These are phyloP conservation scores for Diarsia brunnea DNA, from an alignment of 2,888 invertebrate species.

Conservation along the genomic window DNA sequence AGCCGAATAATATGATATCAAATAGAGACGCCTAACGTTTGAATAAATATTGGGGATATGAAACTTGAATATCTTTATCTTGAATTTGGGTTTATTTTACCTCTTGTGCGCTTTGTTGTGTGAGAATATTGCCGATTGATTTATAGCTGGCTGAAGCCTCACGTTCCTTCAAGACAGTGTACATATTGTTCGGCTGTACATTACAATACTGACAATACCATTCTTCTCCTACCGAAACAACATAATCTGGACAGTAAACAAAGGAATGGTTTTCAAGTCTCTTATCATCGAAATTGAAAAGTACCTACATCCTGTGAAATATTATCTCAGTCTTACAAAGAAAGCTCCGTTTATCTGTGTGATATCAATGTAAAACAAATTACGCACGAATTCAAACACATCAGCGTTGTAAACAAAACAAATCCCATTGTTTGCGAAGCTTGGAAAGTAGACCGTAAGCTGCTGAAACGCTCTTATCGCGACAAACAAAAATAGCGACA, in stretches of 20 bases:
- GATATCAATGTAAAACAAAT: slow-evolving; percentile 60
- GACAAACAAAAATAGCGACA: slow-evolving; percentile 69
- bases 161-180: slow-evolving; percentile 24
- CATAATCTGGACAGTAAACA: neutral
- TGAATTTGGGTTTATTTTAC: slow-evolving; percentile 63
- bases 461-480: slow-evolving; percentile 73
- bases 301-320: neutral
- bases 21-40: slow-evolving; percentile 81
- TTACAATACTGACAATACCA: neutral
- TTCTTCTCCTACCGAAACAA: neutral
- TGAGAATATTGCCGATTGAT: slow-evolving; percentile 63
- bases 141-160: slow-evolving; percentile 38
- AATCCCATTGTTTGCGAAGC: slow-evolving; percentile 70
- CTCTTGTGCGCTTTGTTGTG: slow-evolving; percentile 58
- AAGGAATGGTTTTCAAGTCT: neutral
- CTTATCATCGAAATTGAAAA: slow-evolving; percentile 11
- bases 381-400: slow-evolving; percentile 68
- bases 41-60: slow-evolving; percentile 83
- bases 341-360: slow-evolving; percentile 37
- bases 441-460: slow-evolving; percentile 67
- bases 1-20: slow-evolving; percentile 85
- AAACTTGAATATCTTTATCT: slow-evolving; percentile 72
- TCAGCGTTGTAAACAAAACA: slow-evolving; percentile 69
- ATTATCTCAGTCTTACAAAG: slow-evolving; percentile 21
- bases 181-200: slow-evolving; percentile 10